Evolutionary conservation across 2,888 invertebrate species (phyloP).

Genomic region (Drosophila subquinaria): DNA sequence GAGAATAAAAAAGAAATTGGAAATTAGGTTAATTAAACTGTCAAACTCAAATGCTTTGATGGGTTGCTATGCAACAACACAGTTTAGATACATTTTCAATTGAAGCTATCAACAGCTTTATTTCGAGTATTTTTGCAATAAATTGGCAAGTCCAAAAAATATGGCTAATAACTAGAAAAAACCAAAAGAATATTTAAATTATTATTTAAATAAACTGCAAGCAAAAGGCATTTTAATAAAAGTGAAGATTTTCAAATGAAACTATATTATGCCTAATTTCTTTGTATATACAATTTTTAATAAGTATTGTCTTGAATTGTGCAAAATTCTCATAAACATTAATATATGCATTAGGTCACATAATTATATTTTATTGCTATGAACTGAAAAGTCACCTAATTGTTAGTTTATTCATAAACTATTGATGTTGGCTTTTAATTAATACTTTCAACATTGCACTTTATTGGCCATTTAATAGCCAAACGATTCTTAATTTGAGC

Average conservation of each 20-base stretch:
- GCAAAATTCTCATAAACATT: neutral
- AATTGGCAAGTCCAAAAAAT: too few relatives aligned
- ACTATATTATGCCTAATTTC: too few relatives aligned
- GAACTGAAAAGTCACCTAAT: neutral
- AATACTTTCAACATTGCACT: neutral
- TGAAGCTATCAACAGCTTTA: neutral
- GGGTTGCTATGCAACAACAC: neutral
- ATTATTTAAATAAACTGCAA: too few relatives aligned
- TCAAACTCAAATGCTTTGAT: constrained; percentile 4
- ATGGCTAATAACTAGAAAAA: too few relatives aligned
- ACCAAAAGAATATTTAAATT: too few relatives aligned
- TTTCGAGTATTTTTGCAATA: too few relatives aligned
- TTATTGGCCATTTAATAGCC: neutral
- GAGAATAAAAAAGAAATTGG: constrained; percentile 2
- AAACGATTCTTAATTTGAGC: neutral
- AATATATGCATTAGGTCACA: neutral
- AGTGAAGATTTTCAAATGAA: neutral
- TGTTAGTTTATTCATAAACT: neutral
- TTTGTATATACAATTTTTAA: neutral
- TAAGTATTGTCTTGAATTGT: neutral
- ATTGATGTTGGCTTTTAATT: neutral
- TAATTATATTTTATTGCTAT: neutral
- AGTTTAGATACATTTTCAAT: neutral
- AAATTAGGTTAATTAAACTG: constrained; percentile 38
- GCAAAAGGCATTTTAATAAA: too few relatives aligned